Evolutionary conservation across 2,113 vertebrate genomes (phyloP).

Genomic region (Eretmochelys imbricata): DNA sequence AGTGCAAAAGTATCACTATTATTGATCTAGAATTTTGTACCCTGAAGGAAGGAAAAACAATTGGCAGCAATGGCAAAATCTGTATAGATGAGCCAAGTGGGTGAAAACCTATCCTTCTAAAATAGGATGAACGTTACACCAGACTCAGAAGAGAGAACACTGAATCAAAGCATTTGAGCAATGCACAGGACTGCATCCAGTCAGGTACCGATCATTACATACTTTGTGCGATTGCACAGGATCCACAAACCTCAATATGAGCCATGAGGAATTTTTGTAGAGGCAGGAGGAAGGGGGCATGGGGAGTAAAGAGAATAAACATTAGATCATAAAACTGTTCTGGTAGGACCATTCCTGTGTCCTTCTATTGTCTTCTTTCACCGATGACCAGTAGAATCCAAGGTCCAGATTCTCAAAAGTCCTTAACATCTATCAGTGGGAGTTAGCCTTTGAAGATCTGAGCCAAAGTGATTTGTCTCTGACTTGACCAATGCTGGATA

Average conservation of each 20-base stretch:
- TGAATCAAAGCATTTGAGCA: not conserved
- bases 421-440: not conserved
- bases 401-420: not conserved
- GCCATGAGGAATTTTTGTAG: not conserved
- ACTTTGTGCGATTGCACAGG: not conserved
- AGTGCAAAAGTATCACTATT: not conserved
- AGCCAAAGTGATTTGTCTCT: not conserved
- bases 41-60: not conserved
- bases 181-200: not conserved
- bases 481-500: not conserved
- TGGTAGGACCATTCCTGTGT: not conserved
- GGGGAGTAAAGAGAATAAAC: not conserved
- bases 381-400: not conserved
- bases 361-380: not conserved
- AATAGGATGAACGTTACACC: not conserved
- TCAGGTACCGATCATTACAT: not conserved
- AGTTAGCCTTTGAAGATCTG: not conserved
- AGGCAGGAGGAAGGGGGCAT: fast-evolving
- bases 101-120: not conserved
- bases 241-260: not conserved
- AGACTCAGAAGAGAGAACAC: not conserved
- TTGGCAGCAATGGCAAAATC: not conserved
- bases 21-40: not conserved
- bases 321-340: not conserved
- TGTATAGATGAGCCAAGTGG: not conserved